Conservation (phyloP, 2,888 invertebrate genomes). For the Limulus polyphemus region DNA sequence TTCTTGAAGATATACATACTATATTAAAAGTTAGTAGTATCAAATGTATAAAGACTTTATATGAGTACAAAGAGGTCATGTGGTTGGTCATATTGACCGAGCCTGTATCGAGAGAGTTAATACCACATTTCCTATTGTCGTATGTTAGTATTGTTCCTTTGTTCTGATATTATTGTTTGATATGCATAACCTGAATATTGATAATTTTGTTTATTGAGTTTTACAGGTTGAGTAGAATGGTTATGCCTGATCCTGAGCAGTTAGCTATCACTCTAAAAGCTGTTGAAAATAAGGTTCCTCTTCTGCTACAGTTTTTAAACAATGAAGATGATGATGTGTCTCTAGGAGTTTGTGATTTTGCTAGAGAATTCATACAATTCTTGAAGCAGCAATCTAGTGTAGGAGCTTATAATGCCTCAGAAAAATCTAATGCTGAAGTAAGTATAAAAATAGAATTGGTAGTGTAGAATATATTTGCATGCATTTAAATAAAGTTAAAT, state of each 20-base stretch:
- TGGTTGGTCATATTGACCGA: too few relatives aligned
- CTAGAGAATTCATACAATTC: constrained; percentile 40
- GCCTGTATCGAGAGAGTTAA: too few relatives aligned
- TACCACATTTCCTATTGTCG: too few relatives aligned
- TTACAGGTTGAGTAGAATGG: too few relatives aligned
- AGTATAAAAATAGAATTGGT: constrained; percentile 4
- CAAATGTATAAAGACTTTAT: too few relatives aligned
- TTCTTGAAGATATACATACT: too few relatives aligned
- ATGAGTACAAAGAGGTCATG: too few relatives aligned
- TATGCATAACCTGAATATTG: too few relatives aligned
- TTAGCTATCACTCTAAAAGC: constrained; percentile 28
- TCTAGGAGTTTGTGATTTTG: constrained; percentile 40
- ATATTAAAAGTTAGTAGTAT: too few relatives aligned
- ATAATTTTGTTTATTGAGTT: too few relatives aligned
- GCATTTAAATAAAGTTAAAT: not conserved
- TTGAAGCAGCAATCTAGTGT: constrained; percentile 17
- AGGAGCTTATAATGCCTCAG: constrained; percentile 10
- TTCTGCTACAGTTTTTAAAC: constrained; percentile 40
- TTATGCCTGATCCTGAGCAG: constrained; percentile 26
- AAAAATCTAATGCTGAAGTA: constrained; percentile 25
- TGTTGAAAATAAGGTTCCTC: constrained; percentile 39
- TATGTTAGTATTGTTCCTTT: too few relatives aligned
- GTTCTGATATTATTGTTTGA: too few relatives aligned
- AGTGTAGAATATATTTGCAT: not conserved
- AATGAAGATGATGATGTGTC: constrained; percentile 44